Conservation (phyloP, 2,888 invertebrate species). For the Notocelia uddmanniana region DNA sequence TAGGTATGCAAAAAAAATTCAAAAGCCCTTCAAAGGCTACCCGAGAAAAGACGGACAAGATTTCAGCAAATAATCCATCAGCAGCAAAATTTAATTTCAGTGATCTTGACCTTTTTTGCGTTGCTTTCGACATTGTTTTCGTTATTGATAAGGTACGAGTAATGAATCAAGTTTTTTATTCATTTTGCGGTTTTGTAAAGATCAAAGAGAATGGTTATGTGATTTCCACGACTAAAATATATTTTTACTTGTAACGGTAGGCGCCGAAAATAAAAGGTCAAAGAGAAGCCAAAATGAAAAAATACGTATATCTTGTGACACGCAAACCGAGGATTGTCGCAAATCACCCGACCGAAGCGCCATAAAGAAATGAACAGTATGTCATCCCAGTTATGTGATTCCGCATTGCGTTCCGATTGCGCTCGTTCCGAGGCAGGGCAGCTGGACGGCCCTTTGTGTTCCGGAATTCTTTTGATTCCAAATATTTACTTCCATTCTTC, state of each 20-base stretch:
- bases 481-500: constrained; percentile 55
- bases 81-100: constrained; percentile 34
- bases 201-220: constrained; percentile 8
- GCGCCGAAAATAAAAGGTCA: background rate
- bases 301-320: constrained; percentile 1
- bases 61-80: constrained; percentile 38
- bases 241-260: background rate
- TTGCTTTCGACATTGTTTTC: background rate
- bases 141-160: constrained; percentile 5
- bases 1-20: constrained; percentile 27
- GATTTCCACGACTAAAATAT: background rate
- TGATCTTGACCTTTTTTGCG: constrained; percentile 20
- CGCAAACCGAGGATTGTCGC: constrained; percentile 44
- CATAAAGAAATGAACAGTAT: constrained; percentile 65
- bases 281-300: background rate
- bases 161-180: constrained; percentile 14
- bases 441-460: constrained; percentile 59
- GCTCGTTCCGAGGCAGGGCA: constrained; percentile 64
- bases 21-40: constrained; percentile 23
- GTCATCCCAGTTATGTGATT: constrained; percentile 64
- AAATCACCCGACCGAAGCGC: constrained; percentile 54
- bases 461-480: constrained; percentile 62
- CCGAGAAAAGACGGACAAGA: constrained; percentile 24
- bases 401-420: constrained; percentile 68
- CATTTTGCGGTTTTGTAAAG: constrained; percentile 8